Percentiles rank a stretch among this genome's conserved stretches.
Conservation (phyloP, 2,888 invertebrate species). For the Neoitamus cyanurus region DNA sequence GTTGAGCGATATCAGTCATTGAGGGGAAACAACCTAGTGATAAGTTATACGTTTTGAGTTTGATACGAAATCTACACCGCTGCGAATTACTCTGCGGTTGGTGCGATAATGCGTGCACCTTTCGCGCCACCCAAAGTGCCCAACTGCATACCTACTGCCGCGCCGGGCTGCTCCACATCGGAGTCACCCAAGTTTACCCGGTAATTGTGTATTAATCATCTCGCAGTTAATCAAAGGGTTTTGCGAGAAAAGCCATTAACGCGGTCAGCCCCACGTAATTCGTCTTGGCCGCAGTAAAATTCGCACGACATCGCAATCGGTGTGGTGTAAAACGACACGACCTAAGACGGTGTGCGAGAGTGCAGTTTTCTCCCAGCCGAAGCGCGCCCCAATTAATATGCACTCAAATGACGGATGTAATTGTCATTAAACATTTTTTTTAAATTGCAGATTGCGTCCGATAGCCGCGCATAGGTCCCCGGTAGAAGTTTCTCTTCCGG, state of each 20-base stretch:
- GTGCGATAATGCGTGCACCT: background rate
- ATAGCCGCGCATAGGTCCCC: background rate
- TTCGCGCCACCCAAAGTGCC: background rate
- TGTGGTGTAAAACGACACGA: too few species aligned
- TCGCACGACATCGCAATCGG: background rate
- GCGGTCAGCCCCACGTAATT: background rate
- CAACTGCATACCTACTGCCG: background rate
- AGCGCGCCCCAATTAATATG: slow-evolving; percentile 12
- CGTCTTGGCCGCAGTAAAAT: background rate
- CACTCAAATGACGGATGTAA: slow-evolving; percentile 41
- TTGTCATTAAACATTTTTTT: slow-evolving; percentile 22
- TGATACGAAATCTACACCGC: background rate
- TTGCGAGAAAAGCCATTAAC: background rate
- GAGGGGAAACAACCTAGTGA: background rate
- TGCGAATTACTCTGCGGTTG: background rate
- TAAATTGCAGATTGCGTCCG: slow-evolving; percentile 25
- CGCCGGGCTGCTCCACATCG: background rate
- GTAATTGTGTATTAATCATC: background rate
- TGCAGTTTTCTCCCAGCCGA: background rate
- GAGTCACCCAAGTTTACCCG: background rate
- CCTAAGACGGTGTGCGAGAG: background rate
- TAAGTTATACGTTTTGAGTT: background rate
- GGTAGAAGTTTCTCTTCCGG: slow-evolving; percentile 32
- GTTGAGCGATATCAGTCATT: background rate
- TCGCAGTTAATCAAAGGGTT: background rate